Evolutionary conservation across 2,888 invertebrate genomes (phyloP), one percentile per base, ranked within the genome.

Genomic region (Mycalesis mineus): DNA sequence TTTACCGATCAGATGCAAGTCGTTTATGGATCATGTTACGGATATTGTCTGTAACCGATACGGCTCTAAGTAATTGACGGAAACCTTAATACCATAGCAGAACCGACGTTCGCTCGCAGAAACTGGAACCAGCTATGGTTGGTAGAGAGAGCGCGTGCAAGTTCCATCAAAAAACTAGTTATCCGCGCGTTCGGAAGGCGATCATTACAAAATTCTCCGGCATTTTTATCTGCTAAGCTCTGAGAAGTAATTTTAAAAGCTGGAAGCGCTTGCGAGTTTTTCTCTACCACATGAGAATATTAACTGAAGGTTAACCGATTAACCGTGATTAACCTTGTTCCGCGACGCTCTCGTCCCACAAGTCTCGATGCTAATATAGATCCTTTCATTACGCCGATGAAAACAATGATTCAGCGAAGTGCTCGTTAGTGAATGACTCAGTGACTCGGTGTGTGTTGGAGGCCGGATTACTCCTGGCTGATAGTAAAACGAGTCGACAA

Each of bases 151-250:
- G 69, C 68, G 64, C 61, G 58, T 56, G 52, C 60, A 55, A 55
- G 61, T 56, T 44, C 51, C 56, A 55, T 57, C 58, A 75, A 82
- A 84, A 33, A 79, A 77, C 78, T 77, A 76, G 83, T 78, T 74
- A 74, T 73, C 52, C 47, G 63, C 44, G 55, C 65, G 77, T 78
- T 81, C 78, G 77, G 82, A 79, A 81, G 79, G 77, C 77, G 78
- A 74, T 79, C 81, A 80, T 85, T 85, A 85, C 79, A 73, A 81
- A 80, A 84, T 82, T 81, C 81, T 71, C 65, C 67, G 70, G 72
- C 72, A 77, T 81, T 85, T 83, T 85, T 82, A 73, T 69, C 62
- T 50, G 60, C 60, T 68, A 65, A 66, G 68, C 72, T 79, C 80
- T 75, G 65, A 69, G 81, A 75, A 76, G 72, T 67, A 65, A 76